Conservation (phyloP, 2,888 invertebrate genomes). For the Taenaris catops region DNA sequence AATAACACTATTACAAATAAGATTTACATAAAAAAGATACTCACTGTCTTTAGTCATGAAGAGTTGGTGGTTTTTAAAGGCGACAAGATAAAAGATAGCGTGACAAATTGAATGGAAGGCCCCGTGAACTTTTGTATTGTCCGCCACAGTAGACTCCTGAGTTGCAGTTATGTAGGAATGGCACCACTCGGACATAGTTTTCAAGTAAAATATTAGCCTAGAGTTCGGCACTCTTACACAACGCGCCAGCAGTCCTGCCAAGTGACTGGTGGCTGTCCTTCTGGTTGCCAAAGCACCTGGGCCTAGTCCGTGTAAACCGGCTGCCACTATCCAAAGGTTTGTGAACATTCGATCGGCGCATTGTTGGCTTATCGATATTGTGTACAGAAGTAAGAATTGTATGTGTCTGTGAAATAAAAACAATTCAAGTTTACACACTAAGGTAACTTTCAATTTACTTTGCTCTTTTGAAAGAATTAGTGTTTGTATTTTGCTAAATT, state of each 20-base stretch:
- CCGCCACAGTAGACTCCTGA: conserved; percentile 72
- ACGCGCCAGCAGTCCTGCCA: conserved; percentile 64
- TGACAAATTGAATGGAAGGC: conserved; percentile 97
- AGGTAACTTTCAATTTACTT: too few relatives aligned
- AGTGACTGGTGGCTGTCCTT: conserved; percentile 58
- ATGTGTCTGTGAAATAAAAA: conserved; percentile 56
- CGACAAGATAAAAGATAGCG: conserved; percentile 94
- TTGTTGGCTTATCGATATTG: conserved; percentile 68
- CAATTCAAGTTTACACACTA: too few relatives aligned
- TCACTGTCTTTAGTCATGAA: conserved; percentile 88
- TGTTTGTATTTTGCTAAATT: too few relatives aligned
- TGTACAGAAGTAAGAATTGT: conserved; percentile 69
- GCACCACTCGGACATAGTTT: conserved; percentile 89
- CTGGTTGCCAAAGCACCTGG: conserved; percentile 57
- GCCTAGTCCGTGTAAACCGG: conserved; percentile 53
- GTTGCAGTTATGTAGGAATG: conserved; percentile 87
- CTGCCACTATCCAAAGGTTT: conserved; percentile 60
- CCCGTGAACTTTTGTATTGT: conserved; percentile 83
- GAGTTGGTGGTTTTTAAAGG: conserved; percentile 92
- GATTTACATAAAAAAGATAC: conserved; percentile 34
- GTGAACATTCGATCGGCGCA: conserved; percentile 58
- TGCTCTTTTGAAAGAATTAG: too few relatives aligned
- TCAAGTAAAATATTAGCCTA: conserved; percentile 47
- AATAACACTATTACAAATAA: too few relatives aligned
- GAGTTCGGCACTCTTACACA: conserved; percentile 60